Evolutionary conservation across 2,113 vertebrate species (phyloP).

Genomic region (Dipodomys stephensi): DNA sequence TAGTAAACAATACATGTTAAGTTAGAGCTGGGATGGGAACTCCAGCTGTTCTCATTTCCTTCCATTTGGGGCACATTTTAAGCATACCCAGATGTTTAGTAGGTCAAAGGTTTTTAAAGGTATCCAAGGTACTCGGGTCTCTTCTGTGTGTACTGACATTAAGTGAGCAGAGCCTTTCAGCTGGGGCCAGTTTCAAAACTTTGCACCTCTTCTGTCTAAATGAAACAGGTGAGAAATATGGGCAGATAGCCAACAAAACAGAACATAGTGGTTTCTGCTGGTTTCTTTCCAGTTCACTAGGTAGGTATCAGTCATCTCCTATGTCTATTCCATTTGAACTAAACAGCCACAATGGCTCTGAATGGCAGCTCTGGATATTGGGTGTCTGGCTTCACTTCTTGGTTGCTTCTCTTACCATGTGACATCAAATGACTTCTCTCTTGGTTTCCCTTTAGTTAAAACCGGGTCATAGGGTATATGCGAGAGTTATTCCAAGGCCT

Average conservation of each 20-base stretch:
- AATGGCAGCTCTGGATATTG: background rate
- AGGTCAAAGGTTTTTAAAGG: background rate
- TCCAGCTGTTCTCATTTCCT: background rate
- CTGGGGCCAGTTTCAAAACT: background rate
- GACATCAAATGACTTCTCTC: background rate
- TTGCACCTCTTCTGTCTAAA: background rate
- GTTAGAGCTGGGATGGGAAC: background rate
- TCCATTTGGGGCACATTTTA: background rate
- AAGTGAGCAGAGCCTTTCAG: background rate
- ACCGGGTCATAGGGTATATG: background rate
- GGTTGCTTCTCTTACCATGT: background rate
- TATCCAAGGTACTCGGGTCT: accelerated
- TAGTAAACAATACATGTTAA: background rate
- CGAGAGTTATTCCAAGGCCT: background rate
- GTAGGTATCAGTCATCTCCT: background rate
- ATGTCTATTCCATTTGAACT: background rate
- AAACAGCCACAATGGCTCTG: background rate
- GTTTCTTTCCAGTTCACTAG: background rate
- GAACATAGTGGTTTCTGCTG: background rate
- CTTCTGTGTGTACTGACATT: background rate
- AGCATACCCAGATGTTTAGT: background rate
- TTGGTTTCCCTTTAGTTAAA: background rate
- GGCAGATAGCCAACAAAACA: accelerated
- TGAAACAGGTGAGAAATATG: accelerated
- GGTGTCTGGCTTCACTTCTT: background rate